Evolutionary conservation across 2,888 invertebrate species (phyloP), one percentile per base, ranked within the genome.

Genomic region (Amphipyra tragopoginis): DNA sequence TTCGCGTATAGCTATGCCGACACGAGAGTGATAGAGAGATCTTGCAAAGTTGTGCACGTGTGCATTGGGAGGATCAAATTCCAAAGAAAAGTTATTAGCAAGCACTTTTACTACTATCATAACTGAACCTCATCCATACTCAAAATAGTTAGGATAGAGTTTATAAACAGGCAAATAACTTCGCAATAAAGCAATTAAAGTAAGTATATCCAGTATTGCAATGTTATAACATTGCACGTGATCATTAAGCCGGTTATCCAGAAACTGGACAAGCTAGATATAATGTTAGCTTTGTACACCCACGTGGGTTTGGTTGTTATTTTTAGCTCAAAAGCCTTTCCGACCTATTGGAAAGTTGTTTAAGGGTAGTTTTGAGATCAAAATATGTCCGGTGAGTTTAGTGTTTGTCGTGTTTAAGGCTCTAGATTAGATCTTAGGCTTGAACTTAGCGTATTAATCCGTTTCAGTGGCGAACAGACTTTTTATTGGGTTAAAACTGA

Each of bases 171-270:
- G 38, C 9, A 34, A 29, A 38, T 58, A 44, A 43, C 65, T 34
- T 58, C 49, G 66, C 52, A 53, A 50, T 50, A 42, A 38, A 72
- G 34, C 52, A 59, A 67, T 72, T 65, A 47, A 68, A 65, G 58
- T 53, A 50, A 66, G 72, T 72, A 68, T 50, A 49, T 50, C 49
- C 39, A 72, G 38, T 66, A 72, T 68, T 72, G 68, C 67, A 72
- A 66, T 66, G 34, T 53, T 59, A 36, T 44, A 66, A 72, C 56
- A 43, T 29, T n/a, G 59, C 44, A 69, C 67, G 50, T 51, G 59
- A 69, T 66, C 53, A 8, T 72, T 53, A 69, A 36, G 42, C 7
- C 5, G 0, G 9, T 7, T 10, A 0, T 53, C 45, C 53, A 66
- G 38, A 0, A 7, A 1, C 0, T 2, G 0, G 11, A 15, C 1